Base-by-base conservation (phyloP, 2,113 vertebrate species). In the Stigmatopora nigra region DNA sequence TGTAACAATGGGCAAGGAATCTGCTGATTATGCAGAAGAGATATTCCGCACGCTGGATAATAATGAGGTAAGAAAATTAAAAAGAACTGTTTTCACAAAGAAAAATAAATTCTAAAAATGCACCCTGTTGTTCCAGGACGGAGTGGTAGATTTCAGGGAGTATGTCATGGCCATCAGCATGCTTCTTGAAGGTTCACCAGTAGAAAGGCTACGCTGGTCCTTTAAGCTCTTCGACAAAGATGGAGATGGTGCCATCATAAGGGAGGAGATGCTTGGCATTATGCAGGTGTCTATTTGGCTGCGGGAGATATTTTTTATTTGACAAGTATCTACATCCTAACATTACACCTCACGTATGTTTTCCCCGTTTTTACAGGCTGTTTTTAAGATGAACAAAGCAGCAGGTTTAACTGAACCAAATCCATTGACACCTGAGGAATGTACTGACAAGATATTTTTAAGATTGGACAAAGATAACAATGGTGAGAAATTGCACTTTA, bases 401-500 rank as follows among this genome's bases (percentile, higher is more conserved):
- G 80, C 80, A 10, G 85, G 82, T 53, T 66, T 90, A 13, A 85
- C 82, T 3, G 70, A 86, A 61, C 73, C 80, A 1, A 84, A 84
- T 70, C 78, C 82, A 14, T 74, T 87, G 31, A 89, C 84, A 10
- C 82, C 87, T 59, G 90, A 89, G 69, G 89, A 91, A 74, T 88
- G 87, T 52, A 89, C 88, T 61, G 88, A 87, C 70, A 83, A 87
- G 73, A 91, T 92, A 68, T 92, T 91, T 76, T 35, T 75, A 17
- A 77, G 87, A 57, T 76, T 92, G 67, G 90, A 91, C 77, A 90
- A 89, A 83, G 89, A 92, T 78, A 85, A 87, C 12, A 86, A 92
- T 7, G 86, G 88, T 89, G 72, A 86, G 62, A 3, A 78, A 64
- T 57, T 6, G 0, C 47, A 22, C 12, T 22, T 53, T 53, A 12